A percentile compares a stretch with the other conserved stretches of the same genome.
These are phyloP conservation scores for Tonatia bakeri DNA, from an alignment of 2,113 vertebrate species.

Conservation along the genomic window DNA sequence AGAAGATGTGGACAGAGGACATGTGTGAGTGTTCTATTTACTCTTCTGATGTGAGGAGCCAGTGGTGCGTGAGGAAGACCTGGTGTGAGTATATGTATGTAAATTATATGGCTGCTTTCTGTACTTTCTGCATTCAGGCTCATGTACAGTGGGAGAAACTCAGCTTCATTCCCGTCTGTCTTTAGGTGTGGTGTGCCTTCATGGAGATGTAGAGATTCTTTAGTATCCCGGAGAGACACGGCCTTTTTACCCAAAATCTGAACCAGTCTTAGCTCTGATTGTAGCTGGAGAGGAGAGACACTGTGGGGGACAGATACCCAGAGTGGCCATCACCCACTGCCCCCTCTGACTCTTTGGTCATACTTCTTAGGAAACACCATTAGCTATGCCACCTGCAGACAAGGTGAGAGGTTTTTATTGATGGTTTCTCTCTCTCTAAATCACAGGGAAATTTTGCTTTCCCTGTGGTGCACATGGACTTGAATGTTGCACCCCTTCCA, in stretches of 20 bases:
- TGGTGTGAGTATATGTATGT: background rate
- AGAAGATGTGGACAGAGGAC: conserved; percentile 71
- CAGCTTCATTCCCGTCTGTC: background rate
- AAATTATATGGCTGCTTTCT: conserved; percentile 4
- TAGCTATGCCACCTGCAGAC: background rate
- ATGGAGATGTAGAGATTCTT: background rate
- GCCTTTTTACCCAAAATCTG: background rate
- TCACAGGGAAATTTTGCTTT: background rate
- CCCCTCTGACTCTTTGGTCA: background rate
- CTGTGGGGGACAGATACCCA: accelerated
- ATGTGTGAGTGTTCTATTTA: conserved; percentile 83
- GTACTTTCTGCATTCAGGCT: background rate
- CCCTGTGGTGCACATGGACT: background rate
- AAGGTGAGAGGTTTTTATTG: background rate
- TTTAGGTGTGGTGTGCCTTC: background rate
- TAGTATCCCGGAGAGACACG: background rate
- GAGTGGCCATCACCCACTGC: background rate
- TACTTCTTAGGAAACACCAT: background rate
- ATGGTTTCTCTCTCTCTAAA: background rate
- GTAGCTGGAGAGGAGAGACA: background rate
- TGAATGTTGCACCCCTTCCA: background rate
- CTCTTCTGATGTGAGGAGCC: conserved; percentile 75
- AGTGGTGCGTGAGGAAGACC: conserved; percentile 76
- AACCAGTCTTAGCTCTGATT: background rate
- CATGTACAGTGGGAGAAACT: background rate